Evolutionary conservation across 1,140 invertebrate genomes (phyloP).

Genomic region (Zelostemma sp.): DNA sequence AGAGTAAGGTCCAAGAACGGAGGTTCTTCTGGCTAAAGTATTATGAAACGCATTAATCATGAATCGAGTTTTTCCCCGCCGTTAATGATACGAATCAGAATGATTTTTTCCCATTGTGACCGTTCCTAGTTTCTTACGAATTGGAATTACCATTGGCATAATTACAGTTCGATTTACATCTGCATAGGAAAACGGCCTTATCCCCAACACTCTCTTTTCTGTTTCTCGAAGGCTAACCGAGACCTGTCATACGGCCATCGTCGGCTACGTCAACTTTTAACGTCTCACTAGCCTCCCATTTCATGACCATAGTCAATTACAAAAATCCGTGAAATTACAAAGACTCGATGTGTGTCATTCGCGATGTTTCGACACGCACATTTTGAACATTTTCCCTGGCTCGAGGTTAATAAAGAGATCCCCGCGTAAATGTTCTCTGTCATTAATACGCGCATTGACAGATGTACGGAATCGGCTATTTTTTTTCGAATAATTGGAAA

Average conservation of each 20-base stretch:
- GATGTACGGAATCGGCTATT: background rate
- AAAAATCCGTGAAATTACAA: slow-evolving; percentile 30
- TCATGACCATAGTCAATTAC: slow-evolving; percentile 16
- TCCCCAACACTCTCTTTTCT: slow-evolving; percentile 40
- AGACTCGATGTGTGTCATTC: background rate
- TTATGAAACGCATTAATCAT: slow-evolving; percentile 21
- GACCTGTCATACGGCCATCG: slow-evolving; percentile 33
- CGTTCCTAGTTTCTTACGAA: slow-evolving; percentile 41
- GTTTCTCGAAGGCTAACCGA: slow-evolving; percentile 33
- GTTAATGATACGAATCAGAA: slow-evolving; percentile 34
- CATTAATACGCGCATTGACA: background rate
- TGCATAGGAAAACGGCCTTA: slow-evolving; percentile 44
- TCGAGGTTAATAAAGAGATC: background rate
- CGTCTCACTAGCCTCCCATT: slow-evolving; percentile 31
- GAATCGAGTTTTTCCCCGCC: slow-evolving; percentile 18
- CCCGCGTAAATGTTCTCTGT: background rate
- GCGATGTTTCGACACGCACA: background rate
- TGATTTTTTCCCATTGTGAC: slow-evolving; percentile 32
- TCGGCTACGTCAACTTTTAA: slow-evolving; percentile 36
- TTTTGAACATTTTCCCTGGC: background rate
- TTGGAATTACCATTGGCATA: slow-evolving; percentile 39
- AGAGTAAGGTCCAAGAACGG: background rate
- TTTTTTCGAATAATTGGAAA: background rate
- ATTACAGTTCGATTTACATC: slow-evolving; percentile 42
- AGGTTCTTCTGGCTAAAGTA: background rate